A percentile compares a stretch with the other conserved stretches of the same genome.
phyloP scores from a whole-genome alignment of 1,140 invertebrate genomes.

The Gyrodactylus salaris region DNA sequence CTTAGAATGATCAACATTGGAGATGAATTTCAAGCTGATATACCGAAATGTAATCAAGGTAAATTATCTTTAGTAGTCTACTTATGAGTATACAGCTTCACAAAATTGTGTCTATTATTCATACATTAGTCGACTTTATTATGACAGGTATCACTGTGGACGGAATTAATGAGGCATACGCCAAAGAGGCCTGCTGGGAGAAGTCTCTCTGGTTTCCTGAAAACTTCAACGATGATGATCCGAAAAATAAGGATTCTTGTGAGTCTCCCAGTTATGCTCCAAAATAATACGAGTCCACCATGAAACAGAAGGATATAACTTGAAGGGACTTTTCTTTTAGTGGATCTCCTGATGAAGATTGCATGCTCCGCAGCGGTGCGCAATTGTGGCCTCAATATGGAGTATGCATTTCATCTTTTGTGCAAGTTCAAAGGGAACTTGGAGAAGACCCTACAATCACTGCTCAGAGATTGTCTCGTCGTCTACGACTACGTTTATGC shows the following conservation, averaged over 20 bases:
- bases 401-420: slow-evolving; percentile 59
- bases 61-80: too few relatives aligned
- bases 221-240: background rate
- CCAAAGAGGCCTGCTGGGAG: background rate
- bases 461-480: slow-evolving; percentile 7
- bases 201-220: background rate
- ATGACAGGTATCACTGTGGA: background rate
- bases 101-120: too few relatives aligned
- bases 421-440: slow-evolving; percentile 50
- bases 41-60: slow-evolving; percentile 24
- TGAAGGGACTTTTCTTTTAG: slow-evolving; percentile 13
- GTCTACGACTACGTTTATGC: slow-evolving; percentile 9
- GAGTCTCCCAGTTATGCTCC: too few relatives aligned
- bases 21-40: slow-evolving; percentile 43
- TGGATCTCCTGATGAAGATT: slow-evolving; percentile 34
- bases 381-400: slow-evolving; percentile 58
- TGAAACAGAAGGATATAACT: too few relatives aligned
- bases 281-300: too few relatives aligned
- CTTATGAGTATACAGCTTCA: too few relatives aligned
- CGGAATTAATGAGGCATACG: background rate
- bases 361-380: slow-evolving; percentile 58
- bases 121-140: too few relatives aligned
- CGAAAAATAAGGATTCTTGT: background rate
- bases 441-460: slow-evolving; percentile 26
- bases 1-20: slow-evolving; percentile 52